Conservation (phyloP, 2,888 invertebrate genomes). For the Sinelater perroti region DNA sequence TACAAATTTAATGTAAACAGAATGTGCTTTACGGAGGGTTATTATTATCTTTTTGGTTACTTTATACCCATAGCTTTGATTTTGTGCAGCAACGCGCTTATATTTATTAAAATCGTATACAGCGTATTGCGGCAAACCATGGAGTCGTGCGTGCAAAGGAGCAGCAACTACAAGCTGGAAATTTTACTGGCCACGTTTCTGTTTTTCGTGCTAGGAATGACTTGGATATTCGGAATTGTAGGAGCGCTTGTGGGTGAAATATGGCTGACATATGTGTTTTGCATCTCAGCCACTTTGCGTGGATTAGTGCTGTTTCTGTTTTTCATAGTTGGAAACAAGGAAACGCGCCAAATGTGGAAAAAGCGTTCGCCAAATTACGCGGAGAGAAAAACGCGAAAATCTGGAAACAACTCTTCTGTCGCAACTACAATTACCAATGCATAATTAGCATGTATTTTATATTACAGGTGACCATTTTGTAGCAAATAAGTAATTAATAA, state of each 20-base stretch:
- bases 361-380: conserved; percentile 16
- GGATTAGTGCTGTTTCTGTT: conserved; percentile 67
- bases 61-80: conserved; percentile 63
- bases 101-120: conserved; percentile 66
- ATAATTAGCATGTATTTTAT: no score
- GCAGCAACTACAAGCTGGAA: conserved; percentile 63
- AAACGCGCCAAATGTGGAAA: conserved; percentile 63
- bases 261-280: conserved; percentile 61
- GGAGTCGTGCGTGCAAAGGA: conserved; percentile 61
- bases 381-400: background rate
- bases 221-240: conserved; percentile 66
- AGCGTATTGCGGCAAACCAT: conserved; percentile 61
- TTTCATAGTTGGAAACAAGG: conserved; percentile 65
- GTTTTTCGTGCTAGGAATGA: conserved; percentile 66
- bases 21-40: conserved; percentile 63
- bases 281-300: conserved; percentile 63
- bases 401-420: no score
- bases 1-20: conserved; percentile 53
- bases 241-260: conserved; percentile 52
- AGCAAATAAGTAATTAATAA: no score
- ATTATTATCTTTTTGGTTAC: conserved; percentile 63
- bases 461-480: no score
- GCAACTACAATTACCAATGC: no score
- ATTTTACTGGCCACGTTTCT: conserved; percentile 65
- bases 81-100: conserved; percentile 63